Evolutionary conservation across 2,113 vertebrate species (phyloP).

Genomic region (Podarcis cretensis): DNA sequence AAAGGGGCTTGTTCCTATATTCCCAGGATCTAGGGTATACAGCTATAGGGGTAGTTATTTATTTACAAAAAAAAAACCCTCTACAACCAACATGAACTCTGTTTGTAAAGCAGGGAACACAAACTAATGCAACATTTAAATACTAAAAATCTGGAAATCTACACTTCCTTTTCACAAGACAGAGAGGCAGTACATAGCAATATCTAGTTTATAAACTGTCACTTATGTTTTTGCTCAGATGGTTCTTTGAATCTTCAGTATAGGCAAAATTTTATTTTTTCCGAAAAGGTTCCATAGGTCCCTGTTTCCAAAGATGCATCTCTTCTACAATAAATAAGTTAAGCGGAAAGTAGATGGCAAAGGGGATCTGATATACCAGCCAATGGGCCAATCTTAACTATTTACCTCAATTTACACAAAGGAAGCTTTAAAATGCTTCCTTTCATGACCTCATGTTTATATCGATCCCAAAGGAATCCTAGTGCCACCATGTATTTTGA

Average conservation of each 20-base stretch:
- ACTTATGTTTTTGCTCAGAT: neutral
- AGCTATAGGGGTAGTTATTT: neutral
- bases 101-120: neutral
- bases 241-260: neutral
- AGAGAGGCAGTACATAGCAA: conserved; percentile 24
- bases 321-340: neutral
- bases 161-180: conserved; percentile 8
- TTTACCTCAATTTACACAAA: neutral
- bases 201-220: neutral
- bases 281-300: neutral
- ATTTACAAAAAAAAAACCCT: neutral
- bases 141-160: conserved; percentile 13
- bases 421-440: neutral
- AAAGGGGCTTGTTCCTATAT: neutral
- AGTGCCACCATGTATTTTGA: neutral
- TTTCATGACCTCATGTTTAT: neutral
- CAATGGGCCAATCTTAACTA: neutral
- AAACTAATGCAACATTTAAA: neutral
- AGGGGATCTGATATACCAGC: neutral
- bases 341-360: neutral
- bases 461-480: neutral
- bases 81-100: neutral
- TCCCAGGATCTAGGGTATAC: no score
- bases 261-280: neutral
- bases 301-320: neutral